These are phyloP conservation scores for Colletes collaris DNA, from an alignment of 2,888 invertebrate genomes.

Conservation along the genomic window DNA sequence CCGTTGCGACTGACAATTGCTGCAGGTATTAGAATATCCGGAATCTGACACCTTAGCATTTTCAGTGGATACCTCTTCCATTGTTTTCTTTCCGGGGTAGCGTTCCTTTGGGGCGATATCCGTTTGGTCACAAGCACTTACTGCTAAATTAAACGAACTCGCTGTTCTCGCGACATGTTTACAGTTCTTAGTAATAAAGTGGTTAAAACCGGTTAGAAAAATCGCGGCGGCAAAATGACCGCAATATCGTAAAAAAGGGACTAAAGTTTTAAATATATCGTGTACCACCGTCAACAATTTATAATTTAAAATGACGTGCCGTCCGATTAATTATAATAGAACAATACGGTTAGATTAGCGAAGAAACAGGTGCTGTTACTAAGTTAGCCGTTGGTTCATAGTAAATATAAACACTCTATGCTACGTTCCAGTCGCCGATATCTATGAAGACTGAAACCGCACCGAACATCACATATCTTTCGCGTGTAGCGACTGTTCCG, in stretches of 20 bases:
- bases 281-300: conserved; percentile 24
- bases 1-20: conserved; percentile 92
- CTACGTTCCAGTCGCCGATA: conserved; percentile 26
- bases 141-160: conserved; percentile 40
- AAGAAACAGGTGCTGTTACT: conserved; percentile 7
- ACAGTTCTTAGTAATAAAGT: conserved; percentile 13
- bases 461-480: conserved; percentile 30
- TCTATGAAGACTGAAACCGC: conserved; percentile 44
- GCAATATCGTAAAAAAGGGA: background rate
- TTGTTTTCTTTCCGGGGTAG: conserved; percentile 29
- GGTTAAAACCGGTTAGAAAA: background rate
- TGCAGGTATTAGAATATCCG: conserved; percentile 92
- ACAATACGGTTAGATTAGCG: background rate
- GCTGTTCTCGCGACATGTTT: conserved; percentile 39
- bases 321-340: background rate
- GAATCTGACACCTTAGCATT: conserved; percentile 91
- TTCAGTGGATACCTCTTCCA: conserved; percentile 73
- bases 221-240: background rate
- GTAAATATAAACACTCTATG: conserved; percentile 34
- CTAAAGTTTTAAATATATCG: background rate
- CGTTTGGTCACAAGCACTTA: conserved; percentile 46
- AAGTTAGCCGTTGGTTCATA: conserved; percentile 19
- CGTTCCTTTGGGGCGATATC: conserved; percentile 31
- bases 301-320: conserved; percentile 4
- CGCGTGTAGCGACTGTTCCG: conserved; percentile 52